A percentile compares a stretch with the other conserved stretches of the same genome.
Conservation (phyloP, 2,888 invertebrate species). For the Agonopterix subpropinquella region DNA sequence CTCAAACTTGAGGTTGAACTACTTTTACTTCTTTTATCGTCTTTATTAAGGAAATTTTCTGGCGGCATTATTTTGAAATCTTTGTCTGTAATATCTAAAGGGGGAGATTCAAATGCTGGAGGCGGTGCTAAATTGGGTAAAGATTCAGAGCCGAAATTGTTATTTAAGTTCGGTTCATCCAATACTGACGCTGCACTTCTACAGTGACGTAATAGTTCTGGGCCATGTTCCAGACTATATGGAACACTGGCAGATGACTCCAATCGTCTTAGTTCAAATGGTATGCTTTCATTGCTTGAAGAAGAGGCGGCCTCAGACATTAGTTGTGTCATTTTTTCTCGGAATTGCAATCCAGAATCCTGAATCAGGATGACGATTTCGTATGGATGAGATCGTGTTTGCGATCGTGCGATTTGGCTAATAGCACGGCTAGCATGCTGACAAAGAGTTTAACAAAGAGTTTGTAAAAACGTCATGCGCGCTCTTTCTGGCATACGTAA, state of each 20-base stretch:
- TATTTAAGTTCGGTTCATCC: slow-evolving; percentile 72
- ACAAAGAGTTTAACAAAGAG: too few relatives aligned
- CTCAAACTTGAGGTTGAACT: slow-evolving; percentile 82
- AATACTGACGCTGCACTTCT: slow-evolving; percentile 74
- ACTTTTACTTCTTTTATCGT: slow-evolving; percentile 57
- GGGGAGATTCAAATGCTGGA: slow-evolving; percentile 75
- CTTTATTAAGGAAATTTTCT: slow-evolving; percentile 64
- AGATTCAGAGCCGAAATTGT: slow-evolving; percentile 79
- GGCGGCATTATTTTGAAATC: slow-evolving; percentile 70
- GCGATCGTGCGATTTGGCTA: too few relatives aligned
- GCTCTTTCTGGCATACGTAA: too few relatives aligned
- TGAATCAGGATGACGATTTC: too few relatives aligned
- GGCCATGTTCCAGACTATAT: slow-evolving; percentile 73
- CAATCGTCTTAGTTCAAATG: slow-evolving; percentile 63
- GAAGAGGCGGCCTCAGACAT: slow-evolving; percentile 77
- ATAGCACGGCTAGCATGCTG: too few relatives aligned
- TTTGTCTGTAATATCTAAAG: slow-evolving; percentile 66
- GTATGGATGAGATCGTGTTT: too few relatives aligned
- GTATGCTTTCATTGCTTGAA: slow-evolving; percentile 76
- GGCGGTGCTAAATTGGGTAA: slow-evolving; percentile 82
- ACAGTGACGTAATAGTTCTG: slow-evolving; percentile 69
- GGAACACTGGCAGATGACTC: slow-evolving; percentile 80
- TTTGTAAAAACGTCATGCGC: too few relatives aligned
- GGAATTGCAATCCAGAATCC: too few relatives aligned
- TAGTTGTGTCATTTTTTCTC: slow-evolving; percentile 69